Evolutionary conservation across 2,888 invertebrate genomes (phyloP).

Genomic region (Cepaea hortensis): DNA sequence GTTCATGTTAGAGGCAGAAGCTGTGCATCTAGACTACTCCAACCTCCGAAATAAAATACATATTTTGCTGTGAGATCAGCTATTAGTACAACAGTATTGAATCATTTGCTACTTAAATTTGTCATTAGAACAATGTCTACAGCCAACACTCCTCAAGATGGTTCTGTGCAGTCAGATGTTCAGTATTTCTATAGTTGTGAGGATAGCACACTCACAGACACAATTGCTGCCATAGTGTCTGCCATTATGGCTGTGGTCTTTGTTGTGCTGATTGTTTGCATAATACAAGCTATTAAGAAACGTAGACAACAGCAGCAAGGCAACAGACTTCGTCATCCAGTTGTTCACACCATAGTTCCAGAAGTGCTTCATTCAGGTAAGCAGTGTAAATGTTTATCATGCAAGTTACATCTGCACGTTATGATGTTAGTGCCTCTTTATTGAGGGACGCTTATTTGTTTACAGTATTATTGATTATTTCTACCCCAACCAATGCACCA

Average conservation of each 20-base stretch:
- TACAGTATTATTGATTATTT: too few relatives aligned
- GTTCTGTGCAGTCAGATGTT: background rate
- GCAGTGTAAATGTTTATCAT: background rate
- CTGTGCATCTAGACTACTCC: too few relatives aligned
- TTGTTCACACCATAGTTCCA: slow-evolving; percentile 34
- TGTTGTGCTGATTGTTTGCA: slow-evolving; percentile 28
- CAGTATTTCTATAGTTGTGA: background rate
- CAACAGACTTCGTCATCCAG: slow-evolving; percentile 27
- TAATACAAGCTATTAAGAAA: slow-evolving; percentile 32
- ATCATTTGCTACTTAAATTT: background rate
- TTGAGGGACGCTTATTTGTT: too few relatives aligned
- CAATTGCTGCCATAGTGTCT: slow-evolving; percentile 37
- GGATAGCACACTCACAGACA: slow-evolving; percentile 15
- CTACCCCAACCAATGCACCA: too few relatives aligned
- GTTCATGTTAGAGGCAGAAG: too few relatives aligned
- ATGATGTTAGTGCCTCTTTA: background rate
- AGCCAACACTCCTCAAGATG: background rate
- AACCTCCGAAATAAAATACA: too few relatives aligned
- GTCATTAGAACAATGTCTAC: background rate
- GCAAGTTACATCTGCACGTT: background rate
- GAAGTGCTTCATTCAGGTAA: slow-evolving; percentile 29
- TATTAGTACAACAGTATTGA: background rate
- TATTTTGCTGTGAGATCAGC: too few relatives aligned
- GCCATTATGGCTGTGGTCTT: slow-evolving; percentile 38
- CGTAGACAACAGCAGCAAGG: slow-evolving; percentile 36